Conservation (phyloP, 2,113 vertebrate species). For the Bagarius yarrelli region DNA sequence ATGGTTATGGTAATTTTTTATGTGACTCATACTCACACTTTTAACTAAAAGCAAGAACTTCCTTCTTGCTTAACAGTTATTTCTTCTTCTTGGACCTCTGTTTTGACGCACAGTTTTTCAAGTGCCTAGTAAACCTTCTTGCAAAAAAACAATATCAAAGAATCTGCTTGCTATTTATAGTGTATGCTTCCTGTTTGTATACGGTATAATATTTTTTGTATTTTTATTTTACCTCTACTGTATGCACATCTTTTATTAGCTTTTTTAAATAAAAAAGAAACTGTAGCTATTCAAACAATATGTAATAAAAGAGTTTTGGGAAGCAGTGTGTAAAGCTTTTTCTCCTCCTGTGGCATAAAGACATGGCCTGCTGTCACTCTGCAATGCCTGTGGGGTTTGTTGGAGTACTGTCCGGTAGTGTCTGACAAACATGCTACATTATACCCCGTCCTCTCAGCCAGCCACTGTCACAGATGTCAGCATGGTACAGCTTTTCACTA, state of each 20-base stretch:
- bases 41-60: not conserved
- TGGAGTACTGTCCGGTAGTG: constrained; percentile 37
- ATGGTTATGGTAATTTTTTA: not conserved
- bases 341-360: constrained; percentile 7
- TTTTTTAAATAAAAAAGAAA: not conserved
- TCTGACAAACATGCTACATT: constrained; percentile 53
- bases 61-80: not conserved
- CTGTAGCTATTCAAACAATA: constrained; percentile 3
- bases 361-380: constrained; percentile 37
- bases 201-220: not conserved
- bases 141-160: too few species aligned
- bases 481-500: constrained; percentile 44
- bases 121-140: not conserved
- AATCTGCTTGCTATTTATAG: too few species aligned
- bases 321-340: constrained; percentile 25
- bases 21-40: not conserved
- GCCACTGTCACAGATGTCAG: constrained; percentile 49
- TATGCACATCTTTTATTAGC: not conserved
- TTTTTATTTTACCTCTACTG: not conserved
- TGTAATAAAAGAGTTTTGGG: constrained; percentile 14
- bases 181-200: not conserved
- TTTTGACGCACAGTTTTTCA: not conserved
- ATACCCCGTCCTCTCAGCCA: constrained; percentile 45
- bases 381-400: constrained; percentile 26
- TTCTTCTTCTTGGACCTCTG: not conserved